Percentiles rank a stretch among this genome's conserved stretches.
phyloP scores from a whole-genome alignment of 2,888 invertebrate genomes.

The Alloscopus bannaensis region DNA sequence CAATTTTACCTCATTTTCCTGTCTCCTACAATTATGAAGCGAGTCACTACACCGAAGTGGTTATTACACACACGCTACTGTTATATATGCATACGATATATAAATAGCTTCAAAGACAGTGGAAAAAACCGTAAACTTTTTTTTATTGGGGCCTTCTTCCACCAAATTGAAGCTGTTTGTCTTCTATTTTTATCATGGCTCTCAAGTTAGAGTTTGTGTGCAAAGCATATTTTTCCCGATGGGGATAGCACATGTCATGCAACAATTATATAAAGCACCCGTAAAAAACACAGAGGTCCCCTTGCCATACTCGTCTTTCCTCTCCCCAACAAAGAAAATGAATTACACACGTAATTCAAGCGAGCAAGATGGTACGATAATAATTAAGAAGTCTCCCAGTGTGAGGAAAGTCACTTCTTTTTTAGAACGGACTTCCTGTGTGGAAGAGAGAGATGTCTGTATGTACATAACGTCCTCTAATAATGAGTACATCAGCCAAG shows the following conservation, averaged over 20 bases:
- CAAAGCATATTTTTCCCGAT: no score
- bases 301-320: background rate
- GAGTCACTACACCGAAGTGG: no score
- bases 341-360: slow-evolving; percentile 16
- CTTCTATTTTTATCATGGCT: no score
- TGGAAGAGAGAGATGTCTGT: background rate
- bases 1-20: slow-evolving; percentile 28
- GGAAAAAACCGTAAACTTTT: no score
- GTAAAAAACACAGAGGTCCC: background rate
- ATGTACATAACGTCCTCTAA: no score
- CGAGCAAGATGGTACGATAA: slow-evolving; percentile 32
- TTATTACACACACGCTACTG: no score
- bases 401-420: slow-evolving; percentile 15
- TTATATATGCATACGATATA: no score
- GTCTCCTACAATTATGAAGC: no score
- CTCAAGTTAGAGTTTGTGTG: no score
- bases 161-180: no score
- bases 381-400: slow-evolving; percentile 56
- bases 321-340: slow-evolving; percentile 19
- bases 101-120: no score
- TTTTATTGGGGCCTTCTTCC: no score
- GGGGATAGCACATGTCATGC: slow-evolving; percentile 35
- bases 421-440: slow-evolving; percentile 54
- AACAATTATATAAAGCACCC: slow-evolving; percentile 13
- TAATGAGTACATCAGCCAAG: background rate